phyloP scores from a whole-genome alignment of 2,888 invertebrate genomes.

The Phengaris alcon region DNA sequence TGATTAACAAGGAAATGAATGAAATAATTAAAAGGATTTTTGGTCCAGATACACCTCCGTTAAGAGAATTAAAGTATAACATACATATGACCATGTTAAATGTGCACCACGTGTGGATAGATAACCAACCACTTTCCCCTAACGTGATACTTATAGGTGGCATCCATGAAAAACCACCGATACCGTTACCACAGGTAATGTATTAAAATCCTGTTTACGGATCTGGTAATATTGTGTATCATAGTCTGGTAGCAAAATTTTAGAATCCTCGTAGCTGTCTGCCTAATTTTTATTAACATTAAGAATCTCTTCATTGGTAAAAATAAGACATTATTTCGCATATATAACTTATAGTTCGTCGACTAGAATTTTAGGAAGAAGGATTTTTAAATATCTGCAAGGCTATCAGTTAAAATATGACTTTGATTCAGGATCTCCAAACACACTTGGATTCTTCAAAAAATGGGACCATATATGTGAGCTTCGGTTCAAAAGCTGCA shows the following conservation, averaged over 20 bases:
- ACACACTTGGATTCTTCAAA: constrained; percentile 49
- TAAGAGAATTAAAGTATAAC: constrained; percentile 36
- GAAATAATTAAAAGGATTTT: constrained; percentile 1
- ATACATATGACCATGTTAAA: constrained; percentile 55
- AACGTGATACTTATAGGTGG: constrained; percentile 59
- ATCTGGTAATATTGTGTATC: background rate
- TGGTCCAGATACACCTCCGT: background rate
- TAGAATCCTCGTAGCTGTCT: background rate
- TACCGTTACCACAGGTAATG: constrained; percentile 51
- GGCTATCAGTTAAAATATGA: background rate
- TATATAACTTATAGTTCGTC: too few species aligned
- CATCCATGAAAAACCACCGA: constrained; percentile 52
- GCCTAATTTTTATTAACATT: too few species aligned
- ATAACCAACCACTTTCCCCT: constrained; percentile 54
- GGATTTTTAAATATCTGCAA: background rate
- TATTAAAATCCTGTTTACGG: background rate
- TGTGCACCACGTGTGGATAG: constrained; percentile 51
- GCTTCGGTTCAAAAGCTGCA: constrained; percentile 55
- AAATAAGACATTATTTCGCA: too few species aligned
- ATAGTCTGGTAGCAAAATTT: background rate
- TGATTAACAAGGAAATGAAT: background rate
- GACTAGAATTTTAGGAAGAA: background rate
- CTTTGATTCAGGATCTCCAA: constrained; percentile 45
- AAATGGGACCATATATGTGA: constrained; percentile 53
- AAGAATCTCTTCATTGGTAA: too few species aligned